Evolutionary conservation across 2,113 vertebrate genomes (phyloP).

Genomic region (Astatotilapia flaviijosephi): DNA sequence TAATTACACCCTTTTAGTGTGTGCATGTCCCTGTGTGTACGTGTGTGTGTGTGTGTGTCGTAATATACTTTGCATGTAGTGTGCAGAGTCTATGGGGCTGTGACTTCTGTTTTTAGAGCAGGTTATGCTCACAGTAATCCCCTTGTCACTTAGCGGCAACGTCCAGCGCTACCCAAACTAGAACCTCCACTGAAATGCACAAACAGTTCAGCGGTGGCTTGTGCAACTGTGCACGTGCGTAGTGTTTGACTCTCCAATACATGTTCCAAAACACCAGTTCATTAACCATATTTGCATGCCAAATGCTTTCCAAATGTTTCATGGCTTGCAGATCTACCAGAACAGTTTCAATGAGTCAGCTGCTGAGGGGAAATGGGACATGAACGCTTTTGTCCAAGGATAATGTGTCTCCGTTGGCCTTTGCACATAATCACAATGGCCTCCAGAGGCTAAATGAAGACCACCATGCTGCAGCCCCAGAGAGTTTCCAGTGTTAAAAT

Average conservation of each 20-base stretch:
- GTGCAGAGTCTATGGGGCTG: background rate
- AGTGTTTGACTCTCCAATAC: slow-evolving; percentile 36
- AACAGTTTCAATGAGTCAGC: slow-evolving; percentile 40
- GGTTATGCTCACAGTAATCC: background rate
- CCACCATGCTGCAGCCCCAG: slow-evolving; percentile 48
- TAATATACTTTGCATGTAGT: background rate
- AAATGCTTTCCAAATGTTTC: slow-evolving; percentile 71
- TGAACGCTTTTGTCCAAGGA: slow-evolving; percentile 26
- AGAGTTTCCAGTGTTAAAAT: slow-evolving; percentile 50
- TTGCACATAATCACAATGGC: slow-evolving; percentile 4
- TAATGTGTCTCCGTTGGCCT: slow-evolving; percentile 33
- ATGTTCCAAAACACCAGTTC: slow-evolving; percentile 23
- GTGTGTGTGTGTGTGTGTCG: background rate
- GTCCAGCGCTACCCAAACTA: slow-evolving; percentile 5
- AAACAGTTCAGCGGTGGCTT: slow-evolving; percentile 2
- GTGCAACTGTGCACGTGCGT: slow-evolving; percentile 65
- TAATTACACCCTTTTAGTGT: background rate
- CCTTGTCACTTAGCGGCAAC: background rate
- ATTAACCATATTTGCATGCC: slow-evolving; percentile 69
- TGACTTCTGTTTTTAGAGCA: background rate
- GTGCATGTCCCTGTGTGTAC: background rate
- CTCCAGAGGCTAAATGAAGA: slow-evolving; percentile 50
- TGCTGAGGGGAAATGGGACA: slow-evolving; percentile 39
- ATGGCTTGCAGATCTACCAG: slow-evolving; percentile 51
- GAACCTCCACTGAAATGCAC: slow-evolving; percentile 55